phyloP scores from a whole-genome alignment of 37 sponge, comb jelly and placozoan genomes.

The Diacarnus erythraeanus region DNA sequence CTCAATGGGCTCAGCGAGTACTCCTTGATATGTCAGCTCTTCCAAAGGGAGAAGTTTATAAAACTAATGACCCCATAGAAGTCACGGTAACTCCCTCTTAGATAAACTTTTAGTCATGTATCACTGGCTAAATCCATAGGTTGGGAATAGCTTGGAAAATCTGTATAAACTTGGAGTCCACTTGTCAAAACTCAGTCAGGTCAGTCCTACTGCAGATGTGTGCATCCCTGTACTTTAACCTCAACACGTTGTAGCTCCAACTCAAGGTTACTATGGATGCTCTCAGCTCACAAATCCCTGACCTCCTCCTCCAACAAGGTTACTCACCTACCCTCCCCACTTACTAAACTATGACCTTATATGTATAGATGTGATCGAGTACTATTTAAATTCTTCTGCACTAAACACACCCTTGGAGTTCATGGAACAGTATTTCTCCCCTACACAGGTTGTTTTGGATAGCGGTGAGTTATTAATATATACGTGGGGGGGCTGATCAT shows the following conservation, averaged over 20 bases:
- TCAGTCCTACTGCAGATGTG: neutral
- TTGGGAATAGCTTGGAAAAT: constrained; percentile 34
- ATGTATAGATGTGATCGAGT: constrained; percentile 70
- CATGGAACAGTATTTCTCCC: constrained; percentile 41
- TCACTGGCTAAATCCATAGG: constrained; percentile 41
- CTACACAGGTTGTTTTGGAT: constrained; percentile 49
- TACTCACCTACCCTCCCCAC: neutral
- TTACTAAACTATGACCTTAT: neutral
- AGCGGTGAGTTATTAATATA: constrained; percentile 39
- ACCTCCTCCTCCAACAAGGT: constrained; percentile 76
- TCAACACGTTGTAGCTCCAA: constrained; percentile 35
- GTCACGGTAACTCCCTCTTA: constrained; percentile 48
- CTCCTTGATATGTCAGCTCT: constrained; percentile 52
- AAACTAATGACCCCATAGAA: constrained; percentile 51
- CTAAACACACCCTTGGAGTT: constrained; percentile 61
- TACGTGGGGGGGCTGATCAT: too few species aligned
- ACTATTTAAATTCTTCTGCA: constrained; percentile 29
- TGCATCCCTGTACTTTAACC: neutral
- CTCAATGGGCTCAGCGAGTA: constrained; percentile 58
- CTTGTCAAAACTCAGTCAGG: constrained; percentile 58
- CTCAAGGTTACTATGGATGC: constrained; percentile 64
- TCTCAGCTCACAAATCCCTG: constrained; percentile 34
- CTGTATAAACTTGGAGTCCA: constrained; percentile 70
- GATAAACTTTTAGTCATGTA: neutral
- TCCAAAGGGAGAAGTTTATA: constrained; percentile 53